phyloP scores from a whole-genome alignment of 2,888 invertebrate species.

The Rotaria socialis region DNA sequence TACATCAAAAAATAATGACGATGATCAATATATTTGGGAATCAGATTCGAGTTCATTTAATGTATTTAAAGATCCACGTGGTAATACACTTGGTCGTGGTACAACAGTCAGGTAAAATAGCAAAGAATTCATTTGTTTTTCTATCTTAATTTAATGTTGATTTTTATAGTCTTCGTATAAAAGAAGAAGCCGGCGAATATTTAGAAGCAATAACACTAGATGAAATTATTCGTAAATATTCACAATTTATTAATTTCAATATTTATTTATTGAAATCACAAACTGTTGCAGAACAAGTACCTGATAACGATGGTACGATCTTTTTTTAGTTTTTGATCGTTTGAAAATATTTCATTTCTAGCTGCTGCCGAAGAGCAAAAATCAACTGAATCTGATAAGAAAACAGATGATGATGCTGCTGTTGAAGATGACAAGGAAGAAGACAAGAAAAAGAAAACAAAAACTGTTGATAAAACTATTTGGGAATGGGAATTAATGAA shows the following conservation, averaged over 20 bases:
- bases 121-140: too few species aligned
- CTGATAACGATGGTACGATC: conserved; percentile 66
- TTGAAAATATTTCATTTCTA: not conserved
- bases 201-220: conserved; percentile 88
- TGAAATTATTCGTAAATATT: conserved; percentile 95
- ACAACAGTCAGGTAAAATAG: conserved; percentile 71
- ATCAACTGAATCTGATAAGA: not conserved
- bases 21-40: conserved; percentile 96
- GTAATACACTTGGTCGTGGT: conserved; percentile 66
- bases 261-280: conserved; percentile 68
- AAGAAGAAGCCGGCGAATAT: conserved; percentile 91
- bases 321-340: too few species aligned
- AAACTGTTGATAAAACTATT: conserved; percentile 58
- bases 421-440: conserved; percentile 66
- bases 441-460: conserved; percentile 67
- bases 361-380: not conserved
- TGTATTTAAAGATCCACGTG: conserved; percentile 70
- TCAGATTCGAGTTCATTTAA: conserved; percentile 98
- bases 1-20: conserved; percentile 90
- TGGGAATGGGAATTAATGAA: conserved; percentile 90
- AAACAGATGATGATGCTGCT: conserved; percentile 44
- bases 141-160: too few species aligned
- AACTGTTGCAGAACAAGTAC: conserved; percentile 78
- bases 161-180: conserved; percentile 75
- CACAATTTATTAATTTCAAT: conserved; percentile 97